Evolutionary conservation across 2,888 invertebrate genomes (phyloP).

Genomic region (Epinotia brunnichana): DNA sequence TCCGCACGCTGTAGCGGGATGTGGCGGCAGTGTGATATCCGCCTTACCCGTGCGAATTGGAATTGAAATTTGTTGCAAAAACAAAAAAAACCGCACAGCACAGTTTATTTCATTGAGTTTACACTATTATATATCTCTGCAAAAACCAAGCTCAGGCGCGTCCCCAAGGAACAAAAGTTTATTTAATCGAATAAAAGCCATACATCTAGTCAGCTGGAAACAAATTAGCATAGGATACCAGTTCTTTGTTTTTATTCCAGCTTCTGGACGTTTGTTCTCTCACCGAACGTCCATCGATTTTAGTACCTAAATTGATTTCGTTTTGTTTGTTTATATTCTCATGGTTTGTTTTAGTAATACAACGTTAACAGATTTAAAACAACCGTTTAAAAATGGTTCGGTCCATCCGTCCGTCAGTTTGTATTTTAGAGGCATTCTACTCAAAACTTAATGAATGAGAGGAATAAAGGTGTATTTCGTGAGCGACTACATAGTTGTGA

Average conservation of each 20-base stretch:
- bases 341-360: background rate
- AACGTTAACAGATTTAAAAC: background rate
- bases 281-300: background rate
- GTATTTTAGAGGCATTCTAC: too few species aligned
- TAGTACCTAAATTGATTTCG: too few species aligned
- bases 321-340: background rate
- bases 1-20: too few species aligned
- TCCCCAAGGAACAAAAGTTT: slow-evolving; percentile 1
- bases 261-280: background rate
- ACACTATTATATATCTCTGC: background rate
- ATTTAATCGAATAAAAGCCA: background rate
- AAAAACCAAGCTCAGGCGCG: background rate
- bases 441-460: too few species aligned
- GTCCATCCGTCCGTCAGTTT: too few species aligned
- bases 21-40: too few species aligned
- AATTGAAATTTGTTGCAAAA: background rate
- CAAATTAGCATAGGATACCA: background rate
- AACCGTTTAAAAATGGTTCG: background rate
- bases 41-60: too few species aligned
- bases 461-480: too few species aligned
- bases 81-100: background rate
- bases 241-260: background rate
- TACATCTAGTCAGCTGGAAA: background rate
- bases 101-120: background rate
- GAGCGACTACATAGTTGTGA: too few species aligned